Base-by-base conservation (phyloP, 2,113 vertebrate species). In the Menura novaehollandiae region DNA sequence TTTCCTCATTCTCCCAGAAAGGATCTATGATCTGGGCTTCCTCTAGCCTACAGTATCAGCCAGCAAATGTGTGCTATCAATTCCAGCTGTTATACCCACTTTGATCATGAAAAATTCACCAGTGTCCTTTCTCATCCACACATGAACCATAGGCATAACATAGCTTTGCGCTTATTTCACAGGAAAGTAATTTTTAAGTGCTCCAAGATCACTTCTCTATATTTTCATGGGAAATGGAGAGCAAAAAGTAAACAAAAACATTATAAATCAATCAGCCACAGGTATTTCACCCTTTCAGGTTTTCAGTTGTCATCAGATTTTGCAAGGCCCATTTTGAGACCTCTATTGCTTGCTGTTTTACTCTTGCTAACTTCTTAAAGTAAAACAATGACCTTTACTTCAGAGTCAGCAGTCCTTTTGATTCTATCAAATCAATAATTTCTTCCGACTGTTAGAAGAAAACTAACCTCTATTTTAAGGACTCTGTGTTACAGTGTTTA, bases 321-420 rank as follows among this genome's bases (percentile, higher is more conserved):
- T 89, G 15, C 63, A 81, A 91, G 66, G 43, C 32, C 43, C 47
- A 32, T 84, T 91, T 44, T 73, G 68, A 91, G 84, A 84, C 47
- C 22, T 75, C 44, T 79, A 4, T 81, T 88, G 76, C 53, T 73
- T 94, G 44, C 73, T 94, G 47, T 15, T 59, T 87, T 92, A 85
- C 44, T 91, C 69, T 60, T 49, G 10, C 35, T 88, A 91, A 85
- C 63, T 95, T 91, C 49, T 85, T 43, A 35, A 85, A 27, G 11
- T 77, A 89, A 85, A 89, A 51, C 32, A 82, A 32, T 91, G 88
- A 95, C 82, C 88, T 95, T 82, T 94, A 86, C 37, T 91, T 91
- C 64, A 92, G 78, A 72, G 72, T 79, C 89, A 85, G 83, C 5
- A 19, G 60, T 85, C 52, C 59, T 89, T 63, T 60, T 35, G 33